These are phyloP conservation scores for Ophioderma brevispina DNA, from an alignment of 35 echinoderm and acorn worm genomes.

Conservation along the genomic window DNA sequence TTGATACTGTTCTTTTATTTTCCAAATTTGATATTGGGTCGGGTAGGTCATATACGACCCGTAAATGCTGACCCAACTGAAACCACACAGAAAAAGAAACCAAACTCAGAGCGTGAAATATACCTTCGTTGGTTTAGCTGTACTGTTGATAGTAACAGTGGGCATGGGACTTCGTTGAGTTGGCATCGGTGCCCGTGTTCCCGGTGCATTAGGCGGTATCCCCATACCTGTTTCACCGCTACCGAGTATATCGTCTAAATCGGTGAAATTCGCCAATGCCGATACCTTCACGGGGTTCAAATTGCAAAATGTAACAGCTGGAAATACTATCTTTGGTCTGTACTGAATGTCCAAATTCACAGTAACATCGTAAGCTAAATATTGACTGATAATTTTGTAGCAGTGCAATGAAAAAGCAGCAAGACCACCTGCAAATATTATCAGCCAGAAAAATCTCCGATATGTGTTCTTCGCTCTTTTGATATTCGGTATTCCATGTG, in stretches of 20 bases:
- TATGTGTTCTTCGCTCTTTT: not conserved
- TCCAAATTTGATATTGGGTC: too few relatives aligned
- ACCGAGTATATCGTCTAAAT: not conserved
- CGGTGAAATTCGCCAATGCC: not conserved
- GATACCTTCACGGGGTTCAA: constrained; percentile 28
- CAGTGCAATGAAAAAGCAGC: constrained; percentile 17
- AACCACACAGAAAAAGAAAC: too few relatives aligned
- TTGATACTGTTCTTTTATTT: too few relatives aligned
- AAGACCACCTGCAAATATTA: not conserved
- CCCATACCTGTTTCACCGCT: too few relatives aligned
- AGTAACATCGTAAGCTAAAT: constrained; percentile 21
- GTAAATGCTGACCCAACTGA: too few relatives aligned
- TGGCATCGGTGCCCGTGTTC: too few relatives aligned
- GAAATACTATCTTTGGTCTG: constrained; percentile 20
- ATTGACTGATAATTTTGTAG: not conserved
- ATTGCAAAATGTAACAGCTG: constrained; percentile 66
- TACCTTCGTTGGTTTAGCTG: too few relatives aligned
- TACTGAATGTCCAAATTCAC: constrained; percentile 17
- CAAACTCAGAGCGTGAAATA: too few relatives aligned
- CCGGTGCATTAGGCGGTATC: too few relatives aligned
- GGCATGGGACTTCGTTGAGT: too few relatives aligned
- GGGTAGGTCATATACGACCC: too few relatives aligned
- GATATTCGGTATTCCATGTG: constrained; percentile 68
- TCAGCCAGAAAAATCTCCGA: constrained; percentile 11
- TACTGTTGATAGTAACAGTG: too few relatives aligned